Percentiles rank a stretch among this genome's conserved stretches.
Conservation (phyloP, 2,888 invertebrate genomes). For the Drosophila leonis region DNA sequence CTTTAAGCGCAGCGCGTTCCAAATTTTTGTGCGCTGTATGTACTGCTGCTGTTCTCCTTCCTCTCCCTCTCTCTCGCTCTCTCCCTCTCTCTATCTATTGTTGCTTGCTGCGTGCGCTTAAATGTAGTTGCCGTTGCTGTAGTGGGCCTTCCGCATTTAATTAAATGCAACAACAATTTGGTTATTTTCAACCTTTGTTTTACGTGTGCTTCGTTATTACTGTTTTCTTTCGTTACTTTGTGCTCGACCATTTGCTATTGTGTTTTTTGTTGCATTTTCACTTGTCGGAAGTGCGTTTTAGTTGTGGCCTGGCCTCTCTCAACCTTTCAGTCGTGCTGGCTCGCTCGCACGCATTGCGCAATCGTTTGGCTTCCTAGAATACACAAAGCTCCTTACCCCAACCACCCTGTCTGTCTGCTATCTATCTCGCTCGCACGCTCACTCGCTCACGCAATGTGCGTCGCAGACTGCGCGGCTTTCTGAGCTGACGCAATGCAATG, state of each 20-base stretch:
- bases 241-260: slow-evolving; percentile 24
- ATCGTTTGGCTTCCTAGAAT: slow-evolving; percentile 69
- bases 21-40: slow-evolving; percentile 63
- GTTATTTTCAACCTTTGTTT: slow-evolving; percentile 57
- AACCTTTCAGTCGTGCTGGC: slow-evolving; percentile 12
- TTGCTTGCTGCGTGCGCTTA: slow-evolving; percentile 67
- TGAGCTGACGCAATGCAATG: slow-evolving; percentile 64
- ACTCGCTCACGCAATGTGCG: slow-evolving; percentile 13
- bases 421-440: slow-evolving; percentile 21
- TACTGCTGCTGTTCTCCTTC: slow-evolving; percentile 33
- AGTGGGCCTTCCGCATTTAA: slow-evolving; percentile 79
- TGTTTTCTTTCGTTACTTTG: slow-evolving; percentile 18
- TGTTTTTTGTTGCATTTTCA: slow-evolving; percentile 64
- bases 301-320: too few species aligned
- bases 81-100: slow-evolving; percentile 4
- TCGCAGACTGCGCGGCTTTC: slow-evolving; percentile 55
- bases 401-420: slow-evolving; percentile 12
- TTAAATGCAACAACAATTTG: slow-evolving; percentile 77
- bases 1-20: slow-evolving; percentile 78
- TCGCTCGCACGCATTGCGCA: slow-evolving; percentile 59
- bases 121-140: slow-evolving; percentile 56
- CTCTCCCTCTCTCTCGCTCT: slow-evolving; percentile 15
- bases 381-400: slow-evolving; percentile 42
- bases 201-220: slow-evolving; percentile 36
- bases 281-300: slow-evolving; percentile 74